Percentiles rank a stretch among this genome's conserved stretches.
These are phyloP conservation scores for Tachyglossus aculeatus DNA, from an alignment of 2,797 vertebrate genomes.

Conservation along the genomic window DNA sequence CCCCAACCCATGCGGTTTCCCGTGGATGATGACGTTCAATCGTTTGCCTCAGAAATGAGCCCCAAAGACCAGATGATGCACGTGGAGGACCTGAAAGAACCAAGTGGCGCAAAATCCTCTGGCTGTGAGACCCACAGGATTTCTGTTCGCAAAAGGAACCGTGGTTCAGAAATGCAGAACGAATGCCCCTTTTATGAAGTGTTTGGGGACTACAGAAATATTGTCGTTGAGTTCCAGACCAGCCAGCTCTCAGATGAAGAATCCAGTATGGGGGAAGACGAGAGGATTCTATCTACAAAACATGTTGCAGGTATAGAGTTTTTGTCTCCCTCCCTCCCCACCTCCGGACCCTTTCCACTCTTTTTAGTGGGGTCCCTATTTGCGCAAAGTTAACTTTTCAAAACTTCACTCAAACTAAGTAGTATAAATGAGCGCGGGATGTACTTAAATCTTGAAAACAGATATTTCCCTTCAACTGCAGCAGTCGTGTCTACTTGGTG, in stretches of 20 bases:
- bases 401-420: too few species aligned
- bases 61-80: neutral
- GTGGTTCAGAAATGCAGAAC: slow-evolving; percentile 5
- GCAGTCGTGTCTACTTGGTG: too few species aligned
- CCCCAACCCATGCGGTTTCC: neutral
- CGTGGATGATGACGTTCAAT: neutral
- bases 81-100: neutral
- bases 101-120: neutral
- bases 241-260: slow-evolving; percentile 24
- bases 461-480: too few species aligned
- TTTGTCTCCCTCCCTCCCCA: neutral
- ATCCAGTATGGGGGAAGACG: slow-evolving; percentile 2
- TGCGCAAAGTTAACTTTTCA: too few species aligned
- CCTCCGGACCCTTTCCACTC: too few species aligned
- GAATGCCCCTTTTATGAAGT: slow-evolving; percentile 14
- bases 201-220: slow-evolving; percentile 10
- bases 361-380: too few species aligned
- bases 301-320: slow-evolving; percentile 54
- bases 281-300: neutral
- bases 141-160: neutral
- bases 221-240: neutral
- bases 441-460: too few species aligned
- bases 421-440: too few species aligned
- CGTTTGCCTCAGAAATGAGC: slow-evolving; percentile 17
- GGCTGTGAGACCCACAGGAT: slow-evolving; percentile 11